Base-by-base conservation (phyloP, 1,140 invertebrate genomes). In the Neocloeon triangulifer region DNA sequence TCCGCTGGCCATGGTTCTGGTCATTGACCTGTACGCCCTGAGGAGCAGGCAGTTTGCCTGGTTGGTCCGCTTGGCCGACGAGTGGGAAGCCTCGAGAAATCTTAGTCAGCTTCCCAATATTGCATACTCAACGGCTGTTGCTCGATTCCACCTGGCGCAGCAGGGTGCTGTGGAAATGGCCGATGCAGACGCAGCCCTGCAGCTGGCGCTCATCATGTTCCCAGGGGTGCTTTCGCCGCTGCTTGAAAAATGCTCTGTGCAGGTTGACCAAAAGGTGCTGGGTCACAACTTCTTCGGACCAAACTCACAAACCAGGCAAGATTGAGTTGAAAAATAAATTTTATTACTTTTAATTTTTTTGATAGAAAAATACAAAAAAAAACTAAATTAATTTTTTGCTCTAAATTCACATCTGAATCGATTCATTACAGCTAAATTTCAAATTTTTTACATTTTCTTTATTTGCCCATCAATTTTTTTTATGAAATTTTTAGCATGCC, bases 11-110 rank as follows among this genome's bases (percentile, higher is more conserved):
- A 62, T 77, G 7, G 55, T 82, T 20, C 56, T 91, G 14, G 62
- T 75, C 39, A 68, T 95, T 3, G 86, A 94, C 48, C 84, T 81
- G 39, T 82, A 86, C 49, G 84, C 86, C 0, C 44, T 94, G 20
- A 55, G 78, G 36, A 65, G 75, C 27, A 66, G 67, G 31, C 75
- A 92, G 53, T 81, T 76, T 45, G 52, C 65, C n/a, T 92, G 84
- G 73, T 57, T 86, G 0, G 41, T 63, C 9, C 59, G 82, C 28
- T 71, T 77, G 26, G 65, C 64, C 32, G 51, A 68, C 13, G 59
- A 67, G 40, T 74, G 68, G 66, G 68, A 76, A 44, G 41, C 50
- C 8, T 44, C 51, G 4, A 64, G 70, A 33, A 79, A 85, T 56
- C 54, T 85, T 4, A 64, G 62, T 14, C 61, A 81, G 45, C 51